These are phyloP conservation scores for Dasypolia templi DNA, from an alignment of 2,888 invertebrate genomes.

Conservation along the genomic window DNA sequence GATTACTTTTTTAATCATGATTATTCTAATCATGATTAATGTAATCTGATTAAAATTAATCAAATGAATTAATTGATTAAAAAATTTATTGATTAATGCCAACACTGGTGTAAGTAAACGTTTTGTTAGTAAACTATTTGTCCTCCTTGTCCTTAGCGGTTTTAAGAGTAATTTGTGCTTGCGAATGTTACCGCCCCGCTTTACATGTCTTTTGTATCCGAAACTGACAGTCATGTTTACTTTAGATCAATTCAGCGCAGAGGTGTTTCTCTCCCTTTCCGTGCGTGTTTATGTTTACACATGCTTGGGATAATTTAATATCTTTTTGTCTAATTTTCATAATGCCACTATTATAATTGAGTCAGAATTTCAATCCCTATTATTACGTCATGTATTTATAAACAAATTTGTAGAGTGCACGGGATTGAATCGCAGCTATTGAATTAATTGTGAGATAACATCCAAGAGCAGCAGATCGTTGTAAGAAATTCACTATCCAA, in stretches of 20 bases:
- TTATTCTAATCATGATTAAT: no score
- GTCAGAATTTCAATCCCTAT: conserved; percentile 31
- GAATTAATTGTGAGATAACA: conserved; percentile 52
- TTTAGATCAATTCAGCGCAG: background rate
- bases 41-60: no score
- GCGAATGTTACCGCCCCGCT: conserved; percentile 1
- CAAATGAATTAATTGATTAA: no score
- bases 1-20: no score
- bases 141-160: background rate
- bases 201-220: conserved; percentile 14
- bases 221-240: background rate
- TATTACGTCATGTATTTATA: conserved; percentile 47
- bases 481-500: conserved; percentile 64
- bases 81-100: no score
- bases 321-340: conserved; percentile 32
- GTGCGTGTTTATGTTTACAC: conserved; percentile 30
- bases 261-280: conserved; percentile 6
- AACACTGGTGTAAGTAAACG: no score
- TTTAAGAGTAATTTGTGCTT: background rate
- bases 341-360: conserved; percentile 39
- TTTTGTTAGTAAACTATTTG: conserved; percentile 1
- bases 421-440: conserved; percentile 36
- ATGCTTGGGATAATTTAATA: conserved; percentile 2
- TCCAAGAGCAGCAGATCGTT: conserved; percentile 53
- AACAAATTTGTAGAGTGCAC: conserved; percentile 32